Percentiles rank a stretch among this genome's conserved stretches.
Conservation (phyloP, 2,888 invertebrate species). For the Alcis repandata region DNA sequence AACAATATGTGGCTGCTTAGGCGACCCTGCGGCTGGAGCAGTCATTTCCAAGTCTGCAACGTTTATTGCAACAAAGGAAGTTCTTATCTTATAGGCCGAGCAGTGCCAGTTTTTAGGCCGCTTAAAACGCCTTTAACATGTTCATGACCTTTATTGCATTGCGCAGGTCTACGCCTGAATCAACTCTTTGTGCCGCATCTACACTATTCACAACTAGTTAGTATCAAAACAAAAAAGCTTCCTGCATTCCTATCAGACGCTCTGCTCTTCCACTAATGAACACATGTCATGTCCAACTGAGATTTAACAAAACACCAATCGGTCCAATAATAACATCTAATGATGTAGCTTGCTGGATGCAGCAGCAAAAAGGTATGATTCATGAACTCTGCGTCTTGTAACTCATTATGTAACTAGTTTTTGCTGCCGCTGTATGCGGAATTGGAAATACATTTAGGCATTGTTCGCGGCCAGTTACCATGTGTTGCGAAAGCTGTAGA, state of each 20-base stretch:
- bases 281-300: constrained; percentile 26
- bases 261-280: constrained; percentile 31
- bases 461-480: constrained; percentile 16
- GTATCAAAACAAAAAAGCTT: background rate
- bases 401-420: constrained; percentile 17
- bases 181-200: background rate
- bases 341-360: constrained; percentile 30
- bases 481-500: constrained; percentile 27
- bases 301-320: constrained; percentile 30
- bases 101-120: too few species aligned
- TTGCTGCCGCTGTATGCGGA: constrained; percentile 13
- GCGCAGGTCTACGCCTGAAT: background rate
- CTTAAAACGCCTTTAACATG: too few species aligned
- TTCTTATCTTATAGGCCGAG: too few species aligned
- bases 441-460: constrained; percentile 23
- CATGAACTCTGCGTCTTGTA: constrained; percentile 1
- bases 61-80: too few species aligned
- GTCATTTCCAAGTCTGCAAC: too few species aligned
- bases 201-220: background rate
- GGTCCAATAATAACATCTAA: constrained; percentile 35
- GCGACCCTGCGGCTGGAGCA: too few species aligned
- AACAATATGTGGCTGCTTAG: background rate
- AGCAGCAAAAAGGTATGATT: constrained; percentile 29
- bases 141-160: too few species aligned
- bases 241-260: constrained; percentile 5